A percentile compares a stretch with the other conserved stretches of the same genome.
Evolutionary conservation across 2,797 vertebrate species (phyloP).

Genomic region (Lepus oiostolus): DNA sequence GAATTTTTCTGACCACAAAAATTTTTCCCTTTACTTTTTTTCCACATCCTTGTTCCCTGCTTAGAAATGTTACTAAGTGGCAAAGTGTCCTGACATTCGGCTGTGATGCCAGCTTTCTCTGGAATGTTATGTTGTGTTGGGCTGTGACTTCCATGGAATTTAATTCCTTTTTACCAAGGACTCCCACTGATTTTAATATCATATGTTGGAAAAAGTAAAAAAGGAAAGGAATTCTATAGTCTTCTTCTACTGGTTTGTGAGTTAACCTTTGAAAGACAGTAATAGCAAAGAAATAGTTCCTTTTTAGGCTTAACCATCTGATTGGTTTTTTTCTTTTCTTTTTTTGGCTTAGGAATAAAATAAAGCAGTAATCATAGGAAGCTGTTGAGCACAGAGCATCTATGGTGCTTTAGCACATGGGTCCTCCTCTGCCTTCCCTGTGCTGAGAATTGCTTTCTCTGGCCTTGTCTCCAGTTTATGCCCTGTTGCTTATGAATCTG

Average conservation of each 20-base stretch:
- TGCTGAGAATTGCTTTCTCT: neutral
- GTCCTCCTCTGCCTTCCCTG: neutral
- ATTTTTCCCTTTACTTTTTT: conserved; percentile 49
- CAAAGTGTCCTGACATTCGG: conserved; percentile 66
- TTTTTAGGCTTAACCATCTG: neutral
- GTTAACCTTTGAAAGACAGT: conserved; percentile 25
- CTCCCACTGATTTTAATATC: conserved; percentile 73
- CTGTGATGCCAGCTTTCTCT: conserved; percentile 49
- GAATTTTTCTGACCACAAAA: conserved; percentile 15
- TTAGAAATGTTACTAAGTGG: conserved; percentile 11
- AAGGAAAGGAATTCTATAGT: neutral
- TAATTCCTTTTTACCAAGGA: conserved; percentile 47
- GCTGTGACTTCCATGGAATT: conserved; percentile 78
- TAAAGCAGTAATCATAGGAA: neutral
- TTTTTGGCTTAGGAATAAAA: neutral
- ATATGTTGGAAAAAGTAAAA: conserved; percentile 9
- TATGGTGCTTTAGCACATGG: accelerated
- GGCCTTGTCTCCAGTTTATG: neutral
- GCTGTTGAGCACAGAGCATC: accelerated
- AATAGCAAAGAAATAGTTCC: neutral
- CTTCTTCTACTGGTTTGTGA: neutral
- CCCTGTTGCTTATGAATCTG: neutral
- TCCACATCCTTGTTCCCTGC: neutral
- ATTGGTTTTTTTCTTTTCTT: neutral
- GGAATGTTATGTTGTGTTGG: conserved; percentile 68